These are phyloP conservation scores for Mythimna lalbum DNA, from an alignment of 2,888 invertebrate genomes.

Conservation along the genomic window DNA sequence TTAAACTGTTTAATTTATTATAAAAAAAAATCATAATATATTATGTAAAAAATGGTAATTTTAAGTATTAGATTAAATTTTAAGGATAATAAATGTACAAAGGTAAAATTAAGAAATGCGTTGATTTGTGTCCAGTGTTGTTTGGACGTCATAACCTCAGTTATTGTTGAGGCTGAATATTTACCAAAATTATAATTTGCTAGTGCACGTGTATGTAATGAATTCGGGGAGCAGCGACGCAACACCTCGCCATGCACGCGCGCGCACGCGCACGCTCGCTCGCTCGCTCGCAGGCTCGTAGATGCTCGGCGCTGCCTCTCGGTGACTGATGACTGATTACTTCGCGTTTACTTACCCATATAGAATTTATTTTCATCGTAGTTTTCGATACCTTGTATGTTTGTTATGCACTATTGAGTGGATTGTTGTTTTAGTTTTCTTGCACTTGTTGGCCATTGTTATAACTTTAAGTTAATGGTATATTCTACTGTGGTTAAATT, in stretches of 20 bases:
- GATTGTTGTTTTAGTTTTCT: conserved; percentile 80
- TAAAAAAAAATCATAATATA: conserved; percentile 68
- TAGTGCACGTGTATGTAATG: conserved; percentile 58
- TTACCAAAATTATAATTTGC: conserved; percentile 59
- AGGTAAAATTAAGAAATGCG: conserved; percentile 64
- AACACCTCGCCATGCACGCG: background rate
- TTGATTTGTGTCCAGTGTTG: conserved; percentile 65
- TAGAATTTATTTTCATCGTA: conserved; percentile 60
- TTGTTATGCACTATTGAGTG: conserved; percentile 86
- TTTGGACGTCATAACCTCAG: conserved; percentile 61
- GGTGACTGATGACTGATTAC: conserved; percentile 64
- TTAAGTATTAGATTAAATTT: conserved; percentile 57
- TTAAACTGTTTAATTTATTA: conserved; percentile 79
- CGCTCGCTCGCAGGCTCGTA: background rate
- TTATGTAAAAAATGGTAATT: conserved; percentile 67
- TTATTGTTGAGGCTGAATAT: conserved; percentile 60
- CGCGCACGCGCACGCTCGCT: background rate
- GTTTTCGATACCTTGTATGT: conserved; percentile 73
- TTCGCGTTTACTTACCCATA: conserved; percentile 58
- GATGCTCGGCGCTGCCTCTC: conserved; percentile 47
- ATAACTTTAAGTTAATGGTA: conserved; percentile 76
- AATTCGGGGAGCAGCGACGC: conserved; percentile 33
- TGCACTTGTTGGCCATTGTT: conserved; percentile 88
- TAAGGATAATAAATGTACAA: conserved; percentile 74
- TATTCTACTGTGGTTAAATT: conserved; percentile 82